These are phyloP conservation scores for Anguilla rostrata DNA, from an alignment of 2,113 vertebrate species.

Conservation along the genomic window DNA sequence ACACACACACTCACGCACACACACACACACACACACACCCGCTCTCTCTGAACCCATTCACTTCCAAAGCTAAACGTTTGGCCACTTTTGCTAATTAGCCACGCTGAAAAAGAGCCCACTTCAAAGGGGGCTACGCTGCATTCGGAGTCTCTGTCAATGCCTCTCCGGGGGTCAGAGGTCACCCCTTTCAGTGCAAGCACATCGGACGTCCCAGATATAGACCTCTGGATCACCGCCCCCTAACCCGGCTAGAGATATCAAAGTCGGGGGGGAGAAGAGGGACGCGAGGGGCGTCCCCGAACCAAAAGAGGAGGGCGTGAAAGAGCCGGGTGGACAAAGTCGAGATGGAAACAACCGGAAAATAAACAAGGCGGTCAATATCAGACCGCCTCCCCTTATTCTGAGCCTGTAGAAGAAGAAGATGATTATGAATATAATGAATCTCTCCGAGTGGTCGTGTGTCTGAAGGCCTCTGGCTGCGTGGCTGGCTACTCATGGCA, in stretches of 20 bases:
- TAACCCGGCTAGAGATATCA: slow-evolving; percentile 69
- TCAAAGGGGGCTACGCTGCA: slow-evolving; percentile 63
- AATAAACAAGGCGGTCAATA: slow-evolving; percentile 54
- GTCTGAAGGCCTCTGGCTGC: slow-evolving; percentile 84
- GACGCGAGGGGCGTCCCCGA: slow-evolving; percentile 58
- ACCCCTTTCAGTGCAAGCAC: slow-evolving; percentile 58
- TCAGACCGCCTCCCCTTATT: slow-evolving; percentile 64
- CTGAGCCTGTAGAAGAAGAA: slow-evolving; percentile 58
- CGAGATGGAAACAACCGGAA: slow-evolving; percentile 46
- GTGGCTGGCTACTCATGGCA: slow-evolving; percentile 84
- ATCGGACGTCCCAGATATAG: slow-evolving; percentile 65
- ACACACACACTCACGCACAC: background rate
- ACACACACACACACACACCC: slow-evolving; percentile 1
- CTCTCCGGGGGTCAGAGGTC: slow-evolving; percentile 68
- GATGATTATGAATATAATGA: slow-evolving; percentile 86
- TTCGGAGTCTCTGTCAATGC: slow-evolving; percentile 59
- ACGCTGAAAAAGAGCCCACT: slow-evolving; percentile 66
- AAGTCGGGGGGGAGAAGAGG: slow-evolving; percentile 63
- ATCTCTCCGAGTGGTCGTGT: slow-evolving; percentile 89
- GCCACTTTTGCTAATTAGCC: slow-evolving; percentile 72
- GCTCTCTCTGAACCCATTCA: slow-evolving; percentile 66
- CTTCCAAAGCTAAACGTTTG: slow-evolving; percentile 72
- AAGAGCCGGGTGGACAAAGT: slow-evolving; percentile 65
- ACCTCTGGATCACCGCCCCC: slow-evolving; percentile 70
- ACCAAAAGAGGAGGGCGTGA: slow-evolving; percentile 72